Conservation (phyloP, 2,797 vertebrate species). For the Dendrocincla tyrannina region DNA sequence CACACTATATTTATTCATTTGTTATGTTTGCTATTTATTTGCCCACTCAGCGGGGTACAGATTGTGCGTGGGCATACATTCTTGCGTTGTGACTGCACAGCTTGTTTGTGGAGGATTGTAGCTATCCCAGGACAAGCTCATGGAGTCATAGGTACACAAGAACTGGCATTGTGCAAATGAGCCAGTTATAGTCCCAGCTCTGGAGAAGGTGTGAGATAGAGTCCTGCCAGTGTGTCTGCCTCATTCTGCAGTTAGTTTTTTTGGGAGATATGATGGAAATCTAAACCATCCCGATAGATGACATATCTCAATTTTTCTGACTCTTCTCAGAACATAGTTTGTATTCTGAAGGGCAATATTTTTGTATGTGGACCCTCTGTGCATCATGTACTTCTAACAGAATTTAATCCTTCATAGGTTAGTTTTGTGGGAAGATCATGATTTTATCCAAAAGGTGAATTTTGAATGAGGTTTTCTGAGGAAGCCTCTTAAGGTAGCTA, state of each 20-base stretch:
- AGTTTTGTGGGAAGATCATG: neutral
- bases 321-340: neutral
- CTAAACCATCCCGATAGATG: neutral
- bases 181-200: neutral
- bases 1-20: neutral
- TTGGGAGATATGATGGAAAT: neutral
- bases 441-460: neutral
- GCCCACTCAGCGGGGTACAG: neutral
- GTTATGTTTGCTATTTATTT: neutral
- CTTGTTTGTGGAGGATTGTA: constrained; percentile 13
- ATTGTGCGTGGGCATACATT: neutral
- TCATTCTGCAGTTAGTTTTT: neutral
- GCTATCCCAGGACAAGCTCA: neutral
- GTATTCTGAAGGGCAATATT: neutral
- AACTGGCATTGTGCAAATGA: neutral
- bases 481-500: neutral
- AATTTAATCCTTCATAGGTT: neutral
- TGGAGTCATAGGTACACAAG: neutral
- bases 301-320: neutral
- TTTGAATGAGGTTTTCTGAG: neutral
- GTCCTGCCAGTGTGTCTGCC: neutral
- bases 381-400: neutral
- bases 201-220: neutral
- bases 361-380: neutral
- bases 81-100: neutral